Percentiles rank a stretch among this genome's conserved stretches.
These are phyloP conservation scores for Anguilla megastoma DNA, from an alignment of 2,797 vertebrate genomes.

Conservation along the genomic window DNA sequence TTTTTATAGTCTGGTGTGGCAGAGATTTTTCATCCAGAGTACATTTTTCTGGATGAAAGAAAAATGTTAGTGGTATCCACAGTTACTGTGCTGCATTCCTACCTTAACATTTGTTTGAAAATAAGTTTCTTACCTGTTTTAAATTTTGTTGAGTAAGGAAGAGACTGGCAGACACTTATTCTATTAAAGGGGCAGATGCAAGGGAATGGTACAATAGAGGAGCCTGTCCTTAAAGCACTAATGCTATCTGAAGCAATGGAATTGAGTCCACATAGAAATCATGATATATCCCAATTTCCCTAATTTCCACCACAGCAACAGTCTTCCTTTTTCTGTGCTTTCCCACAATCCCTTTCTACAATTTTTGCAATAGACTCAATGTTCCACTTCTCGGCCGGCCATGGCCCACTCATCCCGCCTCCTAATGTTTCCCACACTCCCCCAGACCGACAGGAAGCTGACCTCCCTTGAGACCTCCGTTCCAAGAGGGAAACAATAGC, in stretches of 20 bases:
- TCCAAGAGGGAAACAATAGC: constrained; percentile 62
- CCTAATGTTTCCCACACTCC: constrained; percentile 54
- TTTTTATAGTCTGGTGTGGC: neutral
- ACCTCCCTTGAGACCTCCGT: constrained; percentile 48
- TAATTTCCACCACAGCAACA: neutral
- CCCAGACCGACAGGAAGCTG: constrained; percentile 63
- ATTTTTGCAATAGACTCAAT: neutral
- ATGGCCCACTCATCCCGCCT: constrained; percentile 8
- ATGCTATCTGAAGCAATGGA: neutral
- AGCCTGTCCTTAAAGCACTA: neutral
- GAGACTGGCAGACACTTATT: neutral
- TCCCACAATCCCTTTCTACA: neutral
- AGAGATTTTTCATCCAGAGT: neutral
- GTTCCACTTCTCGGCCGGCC: constrained; percentile 13
- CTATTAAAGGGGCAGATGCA: neutral
- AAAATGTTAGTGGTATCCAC: neutral
- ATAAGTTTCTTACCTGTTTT: neutral
- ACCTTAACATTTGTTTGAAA: neutral
- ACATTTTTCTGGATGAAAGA: neutral
- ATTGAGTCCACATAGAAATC: neutral
- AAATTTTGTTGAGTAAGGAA: neutral
- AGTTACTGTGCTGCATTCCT: neutral
- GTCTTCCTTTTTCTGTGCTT: neutral
- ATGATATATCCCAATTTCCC: neutral
- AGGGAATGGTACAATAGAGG: neutral